These are phyloP conservation scores for Acanthisitta chloris DNA, from an alignment of 2,113 vertebrate genomes.

Conservation along the genomic window DNA sequence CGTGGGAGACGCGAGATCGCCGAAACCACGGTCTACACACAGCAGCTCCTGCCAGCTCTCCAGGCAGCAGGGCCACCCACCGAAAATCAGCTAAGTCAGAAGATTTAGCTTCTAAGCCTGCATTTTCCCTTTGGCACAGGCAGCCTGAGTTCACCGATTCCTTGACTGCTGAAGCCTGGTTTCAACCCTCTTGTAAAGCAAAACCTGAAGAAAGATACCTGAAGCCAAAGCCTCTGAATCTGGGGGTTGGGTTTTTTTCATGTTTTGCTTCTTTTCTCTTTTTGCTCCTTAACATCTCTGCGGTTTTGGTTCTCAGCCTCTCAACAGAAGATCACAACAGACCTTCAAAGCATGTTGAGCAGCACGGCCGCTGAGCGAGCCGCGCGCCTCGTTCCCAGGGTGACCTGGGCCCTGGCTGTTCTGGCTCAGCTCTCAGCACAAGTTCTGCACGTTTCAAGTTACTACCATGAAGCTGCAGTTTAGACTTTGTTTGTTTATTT, in stretches of 20 bases:
- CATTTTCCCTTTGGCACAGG: neutral
- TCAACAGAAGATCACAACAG: neutral
- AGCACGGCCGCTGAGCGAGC: neutral
- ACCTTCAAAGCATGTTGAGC: neutral
- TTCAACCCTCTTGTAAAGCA: neutral
- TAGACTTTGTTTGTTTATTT: neutral
- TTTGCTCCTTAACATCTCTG: neutral
- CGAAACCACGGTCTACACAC: neutral
- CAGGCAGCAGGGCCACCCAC: neutral
- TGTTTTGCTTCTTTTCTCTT: neutral
- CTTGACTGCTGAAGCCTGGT: neutral
- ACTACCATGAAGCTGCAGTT: neutral
- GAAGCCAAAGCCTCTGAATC: neutral
- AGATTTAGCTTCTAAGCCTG: neutral
- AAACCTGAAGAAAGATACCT: neutral
- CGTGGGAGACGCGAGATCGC: neutral
- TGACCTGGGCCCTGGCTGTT: neutral
- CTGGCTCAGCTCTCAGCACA: neutral
- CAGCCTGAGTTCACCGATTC: neutral
- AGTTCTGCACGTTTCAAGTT: neutral
- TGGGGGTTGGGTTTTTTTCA: neutral
- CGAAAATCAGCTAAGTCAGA: neutral
- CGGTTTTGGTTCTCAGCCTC: neutral
- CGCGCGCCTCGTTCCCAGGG: neutral
- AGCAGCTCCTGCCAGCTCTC: neutral